Evolutionary conservation across 2,888 invertebrate species (phyloP).

Genomic region (Parelbella ahira): DNA sequence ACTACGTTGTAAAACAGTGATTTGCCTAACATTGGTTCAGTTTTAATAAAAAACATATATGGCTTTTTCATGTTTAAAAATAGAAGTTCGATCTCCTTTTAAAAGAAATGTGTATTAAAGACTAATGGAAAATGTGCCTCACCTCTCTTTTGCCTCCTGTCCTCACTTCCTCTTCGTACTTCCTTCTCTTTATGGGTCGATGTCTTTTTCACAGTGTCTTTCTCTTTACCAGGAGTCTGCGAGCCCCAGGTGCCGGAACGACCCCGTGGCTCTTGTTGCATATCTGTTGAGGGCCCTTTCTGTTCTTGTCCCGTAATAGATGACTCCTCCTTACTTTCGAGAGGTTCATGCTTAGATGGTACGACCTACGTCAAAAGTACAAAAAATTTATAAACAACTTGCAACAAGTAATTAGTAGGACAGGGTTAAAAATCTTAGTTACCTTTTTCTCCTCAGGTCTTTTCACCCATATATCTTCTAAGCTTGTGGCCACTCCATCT

Average conservation of each 20-base stretch:
- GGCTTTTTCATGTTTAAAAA: too few species aligned
- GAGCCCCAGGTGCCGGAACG: conserved; percentile 84
- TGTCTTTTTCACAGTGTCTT: conserved; percentile 43
- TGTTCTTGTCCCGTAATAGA: conserved; percentile 9
- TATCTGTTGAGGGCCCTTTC: conserved; percentile 18
- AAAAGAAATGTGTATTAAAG: too few species aligned
- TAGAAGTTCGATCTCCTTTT: too few species aligned
- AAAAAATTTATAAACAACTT: conserved; percentile 5
- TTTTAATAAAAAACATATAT: too few species aligned
- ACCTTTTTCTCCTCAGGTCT: conserved; percentile 81
- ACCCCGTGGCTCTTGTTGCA: conserved; percentile 54
- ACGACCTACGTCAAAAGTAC: conserved; percentile 9
- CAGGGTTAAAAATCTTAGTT: too few species aligned
- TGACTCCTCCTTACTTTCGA: conserved; percentile 17
- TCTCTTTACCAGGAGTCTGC: conserved; percentile 48
- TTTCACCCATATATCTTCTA: conserved; percentile 87
- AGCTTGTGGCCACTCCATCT: conserved; percentile 82
- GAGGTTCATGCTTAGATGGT: conserved; percentile 3
- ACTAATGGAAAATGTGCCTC: too few species aligned
- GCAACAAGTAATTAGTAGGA: too few species aligned
- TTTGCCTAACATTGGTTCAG: too few species aligned
- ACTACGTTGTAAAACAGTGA: too few species aligned
- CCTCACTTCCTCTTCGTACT: conserved; percentile 54
- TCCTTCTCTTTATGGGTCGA: conserved; percentile 49
- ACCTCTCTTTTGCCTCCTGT: conserved; percentile 66